Conservation (phyloP, 2,888 invertebrate genomes). For the Orchestes rusci region DNA sequence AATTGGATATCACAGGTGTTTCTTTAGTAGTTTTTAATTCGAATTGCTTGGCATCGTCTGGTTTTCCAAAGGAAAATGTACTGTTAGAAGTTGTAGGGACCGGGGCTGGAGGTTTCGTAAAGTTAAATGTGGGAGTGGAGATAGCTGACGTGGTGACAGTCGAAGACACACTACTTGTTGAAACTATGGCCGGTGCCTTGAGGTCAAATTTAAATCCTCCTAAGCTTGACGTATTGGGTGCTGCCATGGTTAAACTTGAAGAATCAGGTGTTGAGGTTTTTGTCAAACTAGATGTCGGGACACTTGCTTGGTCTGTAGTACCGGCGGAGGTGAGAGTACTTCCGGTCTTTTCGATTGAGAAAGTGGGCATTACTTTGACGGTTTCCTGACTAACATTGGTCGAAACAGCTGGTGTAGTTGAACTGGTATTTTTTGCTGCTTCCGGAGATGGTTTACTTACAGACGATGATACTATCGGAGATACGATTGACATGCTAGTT, state of each 20-base stretch:
- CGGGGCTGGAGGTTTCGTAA: too few species aligned
- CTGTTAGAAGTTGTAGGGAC: background rate
- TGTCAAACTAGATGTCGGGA: slow-evolving; percentile 4
- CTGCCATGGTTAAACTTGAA: too few species aligned
- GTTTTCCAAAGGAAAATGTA: background rate
- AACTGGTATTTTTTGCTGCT: slow-evolving; percentile 7
- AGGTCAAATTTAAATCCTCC: slow-evolving; percentile 37
- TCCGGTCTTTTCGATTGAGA: too few species aligned
- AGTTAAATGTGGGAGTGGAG: background rate
- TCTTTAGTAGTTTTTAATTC: background rate
- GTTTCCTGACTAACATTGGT: slow-evolving; percentile 6
- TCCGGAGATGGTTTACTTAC: slow-evolving; percentile 7
- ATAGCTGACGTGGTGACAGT: slow-evolving; percentile 7
- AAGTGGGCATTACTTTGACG: too few species aligned
- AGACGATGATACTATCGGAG: slow-evolving; percentile 15
- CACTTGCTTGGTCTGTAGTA: background rate
- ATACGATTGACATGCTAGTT: slow-evolving; percentile 10
- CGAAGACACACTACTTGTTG: background rate
- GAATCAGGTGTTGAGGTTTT: slow-evolving; percentile 11
- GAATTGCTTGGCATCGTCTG: too few species aligned
- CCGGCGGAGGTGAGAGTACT: background rate
- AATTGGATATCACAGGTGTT: slow-evolving; percentile 1
- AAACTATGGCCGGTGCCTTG: slow-evolving; percentile 20
- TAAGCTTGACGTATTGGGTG: slow-evolving; percentile 24
- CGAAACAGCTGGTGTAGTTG: slow-evolving; percentile 1